Conservation (phyloP, 92 coral and sea anemone genomes). For the Palythoa caribaeorum region DNA sequence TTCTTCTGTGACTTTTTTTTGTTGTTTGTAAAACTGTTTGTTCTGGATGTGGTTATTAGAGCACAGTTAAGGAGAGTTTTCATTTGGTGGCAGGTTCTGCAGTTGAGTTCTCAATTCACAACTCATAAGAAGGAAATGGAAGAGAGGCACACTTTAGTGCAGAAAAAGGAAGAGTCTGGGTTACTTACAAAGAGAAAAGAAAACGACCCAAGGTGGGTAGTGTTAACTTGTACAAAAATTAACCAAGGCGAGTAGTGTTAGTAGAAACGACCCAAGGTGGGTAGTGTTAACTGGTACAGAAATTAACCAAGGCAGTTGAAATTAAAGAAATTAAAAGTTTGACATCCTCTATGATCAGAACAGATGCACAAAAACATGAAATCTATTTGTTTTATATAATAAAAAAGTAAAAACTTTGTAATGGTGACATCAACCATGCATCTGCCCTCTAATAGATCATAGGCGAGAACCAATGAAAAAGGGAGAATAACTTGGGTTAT, state of each 20-base stretch:
- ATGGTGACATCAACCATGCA: too few species aligned
- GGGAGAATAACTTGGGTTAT: too few species aligned
- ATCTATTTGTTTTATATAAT: too few species aligned
- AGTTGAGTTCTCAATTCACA: conserved; percentile 78
- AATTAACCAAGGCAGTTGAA: too few species aligned
- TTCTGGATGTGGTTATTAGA: neutral
- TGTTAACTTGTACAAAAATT: neutral
- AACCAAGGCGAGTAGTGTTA: neutral
- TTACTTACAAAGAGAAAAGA: conserved; percentile 24
- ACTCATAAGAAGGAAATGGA: conserved; percentile 98
- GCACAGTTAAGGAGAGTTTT: neutral
- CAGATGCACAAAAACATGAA: too few species aligned
- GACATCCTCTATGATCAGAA: too few species aligned
- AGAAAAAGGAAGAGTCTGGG: conserved; percentile 73
- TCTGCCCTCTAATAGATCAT: too few species aligned
- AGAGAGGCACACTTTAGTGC: conserved; percentile 93
- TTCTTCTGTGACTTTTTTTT: too few species aligned
- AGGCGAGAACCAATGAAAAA: too few species aligned
- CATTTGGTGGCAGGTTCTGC: conserved; percentile 69
- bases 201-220: conserved; percentile 8
- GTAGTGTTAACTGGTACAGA: neutral
- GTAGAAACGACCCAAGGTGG: neutral
- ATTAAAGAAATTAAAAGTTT: too few species aligned
- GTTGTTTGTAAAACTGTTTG: too few species aligned
- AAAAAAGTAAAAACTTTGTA: too few species aligned